Conservation (phyloP, 2,888 invertebrate genomes). For the Matsumyia berberina region DNA sequence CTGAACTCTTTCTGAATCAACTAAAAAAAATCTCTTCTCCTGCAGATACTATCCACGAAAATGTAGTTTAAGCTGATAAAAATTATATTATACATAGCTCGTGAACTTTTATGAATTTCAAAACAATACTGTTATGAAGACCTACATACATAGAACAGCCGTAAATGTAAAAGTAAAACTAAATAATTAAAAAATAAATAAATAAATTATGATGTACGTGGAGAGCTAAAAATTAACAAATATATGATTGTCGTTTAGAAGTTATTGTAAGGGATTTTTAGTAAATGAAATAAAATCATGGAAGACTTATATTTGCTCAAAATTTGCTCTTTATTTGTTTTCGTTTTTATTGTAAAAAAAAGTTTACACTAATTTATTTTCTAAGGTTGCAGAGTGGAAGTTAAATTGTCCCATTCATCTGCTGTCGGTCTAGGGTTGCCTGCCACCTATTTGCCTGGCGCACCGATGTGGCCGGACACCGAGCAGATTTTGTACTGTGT, state of each 20-base stretch:
- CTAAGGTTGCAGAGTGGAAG: no score
- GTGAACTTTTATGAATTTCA: slow-evolving; percentile 37
- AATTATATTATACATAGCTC: slow-evolving; percentile 33
- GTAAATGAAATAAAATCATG: slow-evolving; percentile 68
- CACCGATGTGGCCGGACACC: no score
- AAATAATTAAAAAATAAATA: slow-evolving; percentile 5
- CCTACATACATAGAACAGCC: slow-evolving; percentile 8
- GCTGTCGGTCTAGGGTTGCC: no score
- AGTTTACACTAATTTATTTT: no score
- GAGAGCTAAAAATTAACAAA: slow-evolving; percentile 28
- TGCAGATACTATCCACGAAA: slow-evolving; percentile 40
- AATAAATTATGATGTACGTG: slow-evolving; percentile 29
- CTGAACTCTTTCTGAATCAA: slow-evolving; percentile 44
- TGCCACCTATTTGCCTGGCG: no score
- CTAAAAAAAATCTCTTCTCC: slow-evolving; percentile 43
- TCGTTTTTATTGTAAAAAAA: no score
- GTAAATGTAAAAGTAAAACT: slow-evolving; percentile 39
- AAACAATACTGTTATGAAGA: slow-evolving; percentile 3
- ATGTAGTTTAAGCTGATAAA: slow-evolving; percentile 3
- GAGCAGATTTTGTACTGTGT: no score
- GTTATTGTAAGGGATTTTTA: slow-evolving; percentile 69
- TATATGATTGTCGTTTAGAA: slow-evolving; percentile 57
- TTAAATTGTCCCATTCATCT: no score
- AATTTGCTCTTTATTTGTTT: slow-evolving; percentile 16
- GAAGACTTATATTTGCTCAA: slow-evolving; percentile 74